A percentile compares a stretch with the other conserved stretches of the same genome.
Evolutionary conservation across 2,888 invertebrate genomes (phyloP).

Genomic region (Muschampia plurimacula): DNA sequence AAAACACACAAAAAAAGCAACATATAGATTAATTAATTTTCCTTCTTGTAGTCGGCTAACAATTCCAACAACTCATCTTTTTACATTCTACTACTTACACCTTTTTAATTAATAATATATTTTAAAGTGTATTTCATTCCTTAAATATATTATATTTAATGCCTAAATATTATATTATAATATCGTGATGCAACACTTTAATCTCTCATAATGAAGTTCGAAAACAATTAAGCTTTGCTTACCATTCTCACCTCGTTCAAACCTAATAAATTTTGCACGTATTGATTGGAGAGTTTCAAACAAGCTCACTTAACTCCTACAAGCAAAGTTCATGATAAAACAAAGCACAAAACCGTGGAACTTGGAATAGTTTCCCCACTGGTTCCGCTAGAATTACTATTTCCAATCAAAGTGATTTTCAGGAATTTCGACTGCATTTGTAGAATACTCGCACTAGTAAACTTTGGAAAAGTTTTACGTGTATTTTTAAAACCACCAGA

Average conservation of each 20-base stretch:
- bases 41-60: no score
- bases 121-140: no score
- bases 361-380: conserved; percentile 18
- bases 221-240: neutral
- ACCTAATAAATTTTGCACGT: conserved; percentile 7
- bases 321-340: conserved; percentile 26
- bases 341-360: conserved; percentile 14
- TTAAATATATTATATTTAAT: no score
- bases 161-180: neutral
- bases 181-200: neutral
- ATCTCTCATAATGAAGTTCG: neutral
- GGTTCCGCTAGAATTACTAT: conserved; percentile 4
- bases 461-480: neutral
- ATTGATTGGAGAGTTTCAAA: conserved; percentile 29
- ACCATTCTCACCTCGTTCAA: conserved; percentile 2
- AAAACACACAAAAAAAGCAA: no score
- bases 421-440: conserved; percentile 17
- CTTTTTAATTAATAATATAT: no score
- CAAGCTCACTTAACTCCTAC: conserved; percentile 13
- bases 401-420: conserved; percentile 12
- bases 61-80: no score
- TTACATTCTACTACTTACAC: no score
- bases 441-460: neutral
- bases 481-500: no score
- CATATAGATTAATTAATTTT: no score